phyloP scores from a whole-genome alignment of 2,888 invertebrate genomes.

The Matsumyia berberina region DNA sequence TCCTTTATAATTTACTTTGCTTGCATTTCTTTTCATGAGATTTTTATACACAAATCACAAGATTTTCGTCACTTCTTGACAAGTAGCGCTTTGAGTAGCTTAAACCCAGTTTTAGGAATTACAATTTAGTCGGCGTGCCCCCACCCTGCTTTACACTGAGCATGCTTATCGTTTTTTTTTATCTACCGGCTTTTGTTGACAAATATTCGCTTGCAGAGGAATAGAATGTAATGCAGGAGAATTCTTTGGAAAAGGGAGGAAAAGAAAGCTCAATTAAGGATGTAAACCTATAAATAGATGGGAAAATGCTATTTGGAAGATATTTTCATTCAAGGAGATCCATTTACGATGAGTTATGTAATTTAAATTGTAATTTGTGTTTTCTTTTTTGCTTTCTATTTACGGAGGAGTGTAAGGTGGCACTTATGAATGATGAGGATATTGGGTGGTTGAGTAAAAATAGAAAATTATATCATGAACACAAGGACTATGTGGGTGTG shows the following conservation, averaged over 20 bases:
- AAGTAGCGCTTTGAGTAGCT: not conserved
- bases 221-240: too few relatives aligned
- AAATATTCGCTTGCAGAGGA: too few relatives aligned
- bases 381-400: not conserved
- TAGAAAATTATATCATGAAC: too few relatives aligned
- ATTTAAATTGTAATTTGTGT: constrained; percentile 5
- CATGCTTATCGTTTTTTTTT: constrained; percentile 51
- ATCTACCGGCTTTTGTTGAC: constrained; percentile 69
- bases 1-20: too few relatives aligned
- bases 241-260: not conserved
- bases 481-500: too few relatives aligned
- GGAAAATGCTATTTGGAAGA: constrained; percentile 22
- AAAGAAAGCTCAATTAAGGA: constrained; percentile 44
- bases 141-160: constrained; percentile 27
- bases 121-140: constrained; percentile 7
- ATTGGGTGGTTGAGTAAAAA: too few relatives aligned
- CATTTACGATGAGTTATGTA: constrained; percentile 24
- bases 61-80: too few relatives aligned
- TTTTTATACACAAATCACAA: not conserved
- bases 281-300: constrained; percentile 40
- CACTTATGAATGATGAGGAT: too few relatives aligned
- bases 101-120: too few relatives aligned
- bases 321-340: constrained; percentile 4
- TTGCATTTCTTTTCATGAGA: not conserved
- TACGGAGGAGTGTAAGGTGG: not conserved